These are phyloP conservation scores for Alca torda DNA, from an alignment of 2,797 vertebrate species.

Conservation along the genomic window DNA sequence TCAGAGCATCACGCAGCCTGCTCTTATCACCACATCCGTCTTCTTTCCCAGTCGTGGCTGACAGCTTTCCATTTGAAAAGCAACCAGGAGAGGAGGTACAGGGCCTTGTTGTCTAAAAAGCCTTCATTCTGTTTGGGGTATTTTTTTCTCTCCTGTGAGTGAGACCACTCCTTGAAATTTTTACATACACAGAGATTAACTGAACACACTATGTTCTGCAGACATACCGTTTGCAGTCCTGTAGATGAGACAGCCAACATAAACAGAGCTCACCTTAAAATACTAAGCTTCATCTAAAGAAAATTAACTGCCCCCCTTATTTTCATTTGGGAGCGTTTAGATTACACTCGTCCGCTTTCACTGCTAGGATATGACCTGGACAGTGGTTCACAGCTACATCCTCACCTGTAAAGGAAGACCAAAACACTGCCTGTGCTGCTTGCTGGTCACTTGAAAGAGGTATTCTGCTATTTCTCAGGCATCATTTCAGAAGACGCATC, in stretches of 20 bases:
- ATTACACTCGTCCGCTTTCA: background rate
- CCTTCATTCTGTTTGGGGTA: background rate
- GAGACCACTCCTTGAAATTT: background rate
- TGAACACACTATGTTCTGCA: background rate
- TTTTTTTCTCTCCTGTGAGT: background rate
- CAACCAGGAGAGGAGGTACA: background rate
- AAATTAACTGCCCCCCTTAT: background rate
- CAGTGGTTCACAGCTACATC: background rate
- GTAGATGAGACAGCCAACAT: accelerated
- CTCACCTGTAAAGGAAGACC: background rate
- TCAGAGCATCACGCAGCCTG: background rate
- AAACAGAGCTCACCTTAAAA: background rate
- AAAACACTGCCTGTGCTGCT: background rate
- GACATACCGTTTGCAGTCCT: background rate
- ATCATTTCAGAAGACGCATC: background rate
- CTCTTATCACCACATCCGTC: background rate
- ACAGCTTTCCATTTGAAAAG: background rate
- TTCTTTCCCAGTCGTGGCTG: background rate
- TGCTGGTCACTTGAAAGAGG: background rate
- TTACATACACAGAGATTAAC: background rate
- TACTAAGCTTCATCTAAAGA: background rate
- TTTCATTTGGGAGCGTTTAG: background rate
- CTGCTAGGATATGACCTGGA: background rate
- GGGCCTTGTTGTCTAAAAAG: background rate
- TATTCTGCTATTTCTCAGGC: background rate